Percentiles rank a stretch among this genome's conserved stretches.
These are phyloP conservation scores for Phallusia fumigata DNA, from an alignment of 23 tunicate species.

Conservation along the genomic window DNA sequence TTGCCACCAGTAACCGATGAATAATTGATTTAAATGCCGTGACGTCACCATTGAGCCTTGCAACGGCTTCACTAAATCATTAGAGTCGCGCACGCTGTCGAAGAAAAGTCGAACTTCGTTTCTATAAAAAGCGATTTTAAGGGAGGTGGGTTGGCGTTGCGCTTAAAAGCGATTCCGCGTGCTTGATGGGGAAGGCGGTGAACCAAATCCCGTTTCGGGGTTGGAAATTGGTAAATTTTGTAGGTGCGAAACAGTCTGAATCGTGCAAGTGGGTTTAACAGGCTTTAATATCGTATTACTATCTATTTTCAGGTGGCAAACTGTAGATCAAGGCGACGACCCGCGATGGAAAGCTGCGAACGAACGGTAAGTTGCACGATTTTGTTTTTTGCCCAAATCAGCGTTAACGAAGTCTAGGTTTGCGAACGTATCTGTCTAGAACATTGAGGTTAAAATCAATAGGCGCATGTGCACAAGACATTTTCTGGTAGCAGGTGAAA, in stretches of 20 bases:
- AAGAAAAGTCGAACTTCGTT: neutral
- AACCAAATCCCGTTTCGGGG: too few relatives aligned
- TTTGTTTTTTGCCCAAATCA: neutral
- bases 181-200: too few relatives aligned
- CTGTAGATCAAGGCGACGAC: neutral
- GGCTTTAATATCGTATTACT: neutral
- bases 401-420: neutral
- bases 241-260: too few relatives aligned
- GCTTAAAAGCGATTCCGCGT: too few relatives aligned
- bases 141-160: neutral
- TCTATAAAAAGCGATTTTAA: neutral
- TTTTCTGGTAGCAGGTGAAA: neutral
- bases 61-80: conserved; percentile 15
- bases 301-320: neutral
- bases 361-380: neutral
- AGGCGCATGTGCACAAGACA: neutral
- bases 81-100: neutral
- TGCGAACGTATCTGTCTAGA: neutral
- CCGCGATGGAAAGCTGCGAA: neutral
- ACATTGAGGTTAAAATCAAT: neutral
- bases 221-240: too few relatives aligned
- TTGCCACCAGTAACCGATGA: conserved; percentile 32
- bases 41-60: conserved; percentile 3
- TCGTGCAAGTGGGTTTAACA: too few relatives aligned
- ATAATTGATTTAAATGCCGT: conserved; percentile 25